Base-by-base conservation (phyloP, 2,113 vertebrate genomes). In the Rhombomys opimus region DNA sequence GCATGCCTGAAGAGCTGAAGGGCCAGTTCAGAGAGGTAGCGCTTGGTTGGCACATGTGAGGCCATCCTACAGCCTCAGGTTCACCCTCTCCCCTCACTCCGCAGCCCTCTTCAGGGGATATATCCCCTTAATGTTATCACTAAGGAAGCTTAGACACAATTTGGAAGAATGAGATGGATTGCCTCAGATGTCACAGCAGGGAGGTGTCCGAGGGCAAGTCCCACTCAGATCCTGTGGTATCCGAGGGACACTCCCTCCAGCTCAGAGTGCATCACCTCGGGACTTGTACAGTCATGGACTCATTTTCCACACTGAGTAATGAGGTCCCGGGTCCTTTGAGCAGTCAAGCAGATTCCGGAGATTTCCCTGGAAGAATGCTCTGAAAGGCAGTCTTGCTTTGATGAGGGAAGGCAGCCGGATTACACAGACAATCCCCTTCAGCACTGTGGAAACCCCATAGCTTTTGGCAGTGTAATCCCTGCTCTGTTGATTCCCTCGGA, bases 21-120 rank as follows among this genome's bases (percentile, higher is more conserved):
- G 9, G 12, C 0, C 46, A 18, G 20, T 18, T 15, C 2, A 75
- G 22, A 20, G 35, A 14, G 4, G 2, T 0, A 17, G 5, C 3
- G 5, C 5, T 59, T 1, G 2, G 0, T 0, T n/a, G 50, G 5
- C 0, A 11, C 5, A 23, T n/a, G 41, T 25, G 57, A 5, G 22
- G 3, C 35, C 2, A 0, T 61, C 0, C 5, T 1, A 1, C 5
- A 27, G 6, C 23, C 20, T 23, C 0, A 4, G 0, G 3, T 4
- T 0, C 13, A 3, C 18, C 4, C 2, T 7, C n/a, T 5, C 1
- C 0, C 32, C 5, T 17, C 5, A 0, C 0, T 11, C 20, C 1
- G 20, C 20, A 4, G 0, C 5, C 30, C 11, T 68, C 68, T 38
- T 52, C 27, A 14, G 35, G 63, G 5, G 9, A 13, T 2, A 5